These are phyloP conservation scores for Apoderus coryli DNA, from an alignment of 2,888 invertebrate genomes.

Conservation along the genomic window DNA sequence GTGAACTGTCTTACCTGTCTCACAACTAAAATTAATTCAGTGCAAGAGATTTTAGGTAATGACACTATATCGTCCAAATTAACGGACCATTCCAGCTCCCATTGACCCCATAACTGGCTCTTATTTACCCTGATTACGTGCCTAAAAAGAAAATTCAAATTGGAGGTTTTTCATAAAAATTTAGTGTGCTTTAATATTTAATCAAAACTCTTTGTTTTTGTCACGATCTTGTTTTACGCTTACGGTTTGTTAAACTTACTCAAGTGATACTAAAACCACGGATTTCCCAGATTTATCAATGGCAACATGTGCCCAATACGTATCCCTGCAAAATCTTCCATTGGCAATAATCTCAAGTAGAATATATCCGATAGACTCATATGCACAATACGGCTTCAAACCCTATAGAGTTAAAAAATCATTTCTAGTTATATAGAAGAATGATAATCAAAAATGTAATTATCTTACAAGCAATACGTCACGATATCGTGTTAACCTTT, in stretches of 20 bases:
- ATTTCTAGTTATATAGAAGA: no score
- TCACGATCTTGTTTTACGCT: no score
- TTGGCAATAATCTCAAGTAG: slow-evolving; percentile 48
- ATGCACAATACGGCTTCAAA: slow-evolving; percentile 53
- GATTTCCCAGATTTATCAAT: slow-evolving; percentile 45
- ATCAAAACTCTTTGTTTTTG: no score
- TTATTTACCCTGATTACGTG: slow-evolving; percentile 60
- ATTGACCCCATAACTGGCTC: slow-evolving; percentile 51
- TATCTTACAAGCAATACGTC: slow-evolving; percentile 44
- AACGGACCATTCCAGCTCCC: slow-evolving; percentile 65
- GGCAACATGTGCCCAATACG: slow-evolving; percentile 56
- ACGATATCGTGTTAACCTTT: slow-evolving; percentile 55
- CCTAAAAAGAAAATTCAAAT: slow-evolving; percentile 33
- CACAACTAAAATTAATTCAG: slow-evolving; percentile 53
- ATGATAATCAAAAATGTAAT: no score
- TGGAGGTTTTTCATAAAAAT: no score
- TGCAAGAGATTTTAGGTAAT: slow-evolving; percentile 36
- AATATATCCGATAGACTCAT: slow-evolving; percentile 55
- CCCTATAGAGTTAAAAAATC: no score
- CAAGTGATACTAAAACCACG: slow-evolving; percentile 53
- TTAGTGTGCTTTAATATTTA: no score
- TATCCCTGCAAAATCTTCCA: slow-evolving; percentile 50
- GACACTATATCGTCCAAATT: slow-evolving; percentile 57
- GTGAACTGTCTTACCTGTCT: no score
- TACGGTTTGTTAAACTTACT: no score